phyloP scores from a whole-genome alignment of 2,113 vertebrate genomes.

The Choloepus hoffmanni region DNA sequence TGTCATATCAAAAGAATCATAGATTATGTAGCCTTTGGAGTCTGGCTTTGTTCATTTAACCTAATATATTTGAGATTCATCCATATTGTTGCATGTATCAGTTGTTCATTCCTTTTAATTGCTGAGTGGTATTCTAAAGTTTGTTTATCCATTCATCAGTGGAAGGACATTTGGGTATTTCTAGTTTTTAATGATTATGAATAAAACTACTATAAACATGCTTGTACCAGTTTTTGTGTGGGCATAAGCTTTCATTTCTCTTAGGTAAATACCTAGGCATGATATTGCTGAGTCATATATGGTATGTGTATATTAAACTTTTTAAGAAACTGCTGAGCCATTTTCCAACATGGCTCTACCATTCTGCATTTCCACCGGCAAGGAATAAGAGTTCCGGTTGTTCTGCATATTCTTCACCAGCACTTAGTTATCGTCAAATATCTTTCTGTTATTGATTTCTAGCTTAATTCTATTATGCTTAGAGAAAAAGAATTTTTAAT shows the following conservation, averaged over 20 bases:
- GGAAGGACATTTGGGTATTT: not conserved
- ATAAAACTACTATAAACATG: not conserved
- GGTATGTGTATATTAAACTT: not conserved
- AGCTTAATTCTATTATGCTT: not conserved
- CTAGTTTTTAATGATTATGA: not conserved
- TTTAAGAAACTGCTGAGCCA: not conserved
- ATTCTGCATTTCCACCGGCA: not conserved
- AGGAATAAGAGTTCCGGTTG: not conserved
- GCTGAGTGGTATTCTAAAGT: not conserved
- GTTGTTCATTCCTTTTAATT: not conserved
- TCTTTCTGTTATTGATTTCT: not conserved
- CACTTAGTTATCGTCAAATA: not conserved
- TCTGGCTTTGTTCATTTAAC: not conserved
- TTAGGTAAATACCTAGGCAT: not conserved
- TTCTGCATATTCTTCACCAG: not conserved
- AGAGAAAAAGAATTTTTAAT: not conserved
- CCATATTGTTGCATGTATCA: not conserved
- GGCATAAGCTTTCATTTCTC: not conserved
- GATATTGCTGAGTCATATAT: not conserved
- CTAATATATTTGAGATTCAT: not conserved
- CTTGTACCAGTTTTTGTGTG: not conserved
- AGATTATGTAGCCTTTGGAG: not conserved
- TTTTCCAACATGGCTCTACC: not conserved
- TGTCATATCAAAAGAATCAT: not conserved
- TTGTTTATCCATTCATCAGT: not conserved